A percentile compares a stretch with the other conserved stretches of the same genome.
phyloP scores from a whole-genome alignment of 2,888 invertebrate species.

The Oxystoma pomonae region DNA sequence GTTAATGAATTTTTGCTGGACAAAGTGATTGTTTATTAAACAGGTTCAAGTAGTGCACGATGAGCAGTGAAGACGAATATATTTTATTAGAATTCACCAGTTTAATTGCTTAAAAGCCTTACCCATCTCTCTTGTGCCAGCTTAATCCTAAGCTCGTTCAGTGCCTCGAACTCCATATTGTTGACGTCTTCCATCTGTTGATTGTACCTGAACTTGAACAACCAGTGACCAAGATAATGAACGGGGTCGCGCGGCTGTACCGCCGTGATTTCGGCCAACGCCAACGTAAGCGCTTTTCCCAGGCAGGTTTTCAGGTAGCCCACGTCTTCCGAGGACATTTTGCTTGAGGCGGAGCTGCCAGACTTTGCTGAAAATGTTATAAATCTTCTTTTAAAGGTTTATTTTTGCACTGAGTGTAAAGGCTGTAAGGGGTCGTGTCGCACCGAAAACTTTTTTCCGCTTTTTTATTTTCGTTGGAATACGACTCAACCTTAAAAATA shows the following conservation, averaged over 20 bases:
- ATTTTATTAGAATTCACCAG: no score
- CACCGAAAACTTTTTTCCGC: no score
- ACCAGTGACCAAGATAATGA: conserved; percentile 50
- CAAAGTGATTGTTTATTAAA: no score
- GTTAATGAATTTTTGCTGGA: no score
- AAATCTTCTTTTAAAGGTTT: no score
- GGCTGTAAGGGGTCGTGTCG: no score
- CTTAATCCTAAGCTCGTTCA: conserved; percentile 39
- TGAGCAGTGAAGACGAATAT: no score
- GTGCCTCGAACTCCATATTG: conserved; percentile 39
- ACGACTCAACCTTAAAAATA: no score
- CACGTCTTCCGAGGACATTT: conserved; percentile 40
- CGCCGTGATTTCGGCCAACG: conserved; percentile 47
- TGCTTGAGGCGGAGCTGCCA: conserved; percentile 17
- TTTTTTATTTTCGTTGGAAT: no score
- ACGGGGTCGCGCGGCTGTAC: conserved; percentile 50
- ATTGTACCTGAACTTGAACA: conserved; percentile 49
- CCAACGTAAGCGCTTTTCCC: conserved; percentile 45
- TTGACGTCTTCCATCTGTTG: conserved; percentile 42
- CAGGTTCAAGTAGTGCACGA: no score
- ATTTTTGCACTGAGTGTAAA: no score
- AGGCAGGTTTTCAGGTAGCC: conserved; percentile 42
- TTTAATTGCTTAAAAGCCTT: no score
- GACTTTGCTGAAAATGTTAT: conserved; percentile 17
- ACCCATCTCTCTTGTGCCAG: conserved; percentile 42